Evolutionary conservation across 1,140 invertebrate genomes (phyloP).

Genomic region (Drosophila asahinai): DNA sequence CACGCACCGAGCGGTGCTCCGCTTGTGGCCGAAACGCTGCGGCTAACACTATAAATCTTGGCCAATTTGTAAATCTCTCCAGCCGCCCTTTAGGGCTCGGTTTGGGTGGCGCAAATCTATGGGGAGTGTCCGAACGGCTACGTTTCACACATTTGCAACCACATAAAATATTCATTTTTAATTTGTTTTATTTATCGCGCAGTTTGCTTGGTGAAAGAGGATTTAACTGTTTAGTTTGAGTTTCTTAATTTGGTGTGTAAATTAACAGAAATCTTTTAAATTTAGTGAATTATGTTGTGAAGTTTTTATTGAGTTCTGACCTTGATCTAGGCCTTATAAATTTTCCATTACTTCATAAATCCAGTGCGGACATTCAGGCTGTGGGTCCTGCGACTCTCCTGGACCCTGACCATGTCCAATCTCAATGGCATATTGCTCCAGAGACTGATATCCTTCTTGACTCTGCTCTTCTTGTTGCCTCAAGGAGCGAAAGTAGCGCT

Average conservation of each 20-base stretch:
- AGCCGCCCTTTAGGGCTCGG: constrained; percentile 8
- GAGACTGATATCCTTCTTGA: too few relatives aligned
- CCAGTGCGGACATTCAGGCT: too few relatives aligned
- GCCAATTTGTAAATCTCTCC: constrained; percentile 69
- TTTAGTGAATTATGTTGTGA: too few relatives aligned
- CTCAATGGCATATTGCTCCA: not conserved
- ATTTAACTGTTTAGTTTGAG: not conserved
- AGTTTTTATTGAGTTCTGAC: too few relatives aligned
- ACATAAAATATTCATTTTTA: constrained; percentile 62
- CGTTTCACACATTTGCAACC: constrained; percentile 32
- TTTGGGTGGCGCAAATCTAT: constrained; percentile 1
- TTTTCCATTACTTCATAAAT: too few relatives aligned
- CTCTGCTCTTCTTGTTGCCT: not conserved
- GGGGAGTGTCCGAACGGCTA: constrained; percentile 8
- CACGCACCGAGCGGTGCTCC: constrained; percentile 12
- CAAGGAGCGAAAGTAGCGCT: not conserved
- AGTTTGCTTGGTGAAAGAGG: not conserved
- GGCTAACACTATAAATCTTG: constrained; percentile 70
- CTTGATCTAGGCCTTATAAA: too few relatives aligned
- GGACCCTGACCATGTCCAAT: not conserved
- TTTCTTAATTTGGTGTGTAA: not conserved
- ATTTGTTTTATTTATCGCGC: constrained; percentile 45
- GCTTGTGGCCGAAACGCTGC: constrained; percentile 30
- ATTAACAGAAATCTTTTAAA: not conserved
- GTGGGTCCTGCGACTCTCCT: not conserved